Evolutionary conservation across 2,797 vertebrate species (phyloP), one percentile per base, ranked within the genome.

Genomic region (Rhabdomys pumilio): DNA sequence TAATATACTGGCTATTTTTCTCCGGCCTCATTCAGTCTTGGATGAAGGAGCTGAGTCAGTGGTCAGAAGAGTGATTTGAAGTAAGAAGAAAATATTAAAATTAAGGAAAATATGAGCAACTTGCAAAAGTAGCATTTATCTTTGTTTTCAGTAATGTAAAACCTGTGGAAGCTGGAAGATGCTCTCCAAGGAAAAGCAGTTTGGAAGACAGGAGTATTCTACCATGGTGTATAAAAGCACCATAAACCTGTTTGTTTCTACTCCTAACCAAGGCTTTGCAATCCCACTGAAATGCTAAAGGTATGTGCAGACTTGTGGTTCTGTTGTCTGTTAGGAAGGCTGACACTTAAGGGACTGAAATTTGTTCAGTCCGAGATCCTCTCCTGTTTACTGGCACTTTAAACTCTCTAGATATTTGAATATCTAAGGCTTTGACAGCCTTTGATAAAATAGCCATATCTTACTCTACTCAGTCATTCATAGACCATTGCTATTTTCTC

Each of bases 141-240:
- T 95, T 92, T 94, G 9, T 92, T 94, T 96, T 91, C 2, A 95
- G 81, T 93, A 88, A 80, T 72, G 13, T 75, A 63, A 91, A 12
- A 34, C 12, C 57, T 22, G 13, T 22, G 11, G 26, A 34, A 57
- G 10, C 38, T 34, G 50, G 17, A 55, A 87, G 72, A 69, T 76
- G 44, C 50, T 97, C 31, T 69, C 1, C n/a, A 82, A 95, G 69
- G 44, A 26, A 61, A 87, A 92, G 24, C 12, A 79, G 53, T 53
- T 94, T 93, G 29, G 90, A 91, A 93, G n/a, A 76, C 31, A 67
- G 59, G 20, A 47, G 47, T 38, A 34, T 12, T 50, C 38, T 44
- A 47, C 53, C 69, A 79, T 81, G 41, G 73, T n/a, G 91, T 76
- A 76, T 55, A 72, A 96, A 84, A 13, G 89, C 50, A 89, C 8